Evolutionary conservation across 2,113 vertebrate genomes (phyloP), one percentile per base, ranked within the genome.

Genomic region (Centropristis striata): DNA sequence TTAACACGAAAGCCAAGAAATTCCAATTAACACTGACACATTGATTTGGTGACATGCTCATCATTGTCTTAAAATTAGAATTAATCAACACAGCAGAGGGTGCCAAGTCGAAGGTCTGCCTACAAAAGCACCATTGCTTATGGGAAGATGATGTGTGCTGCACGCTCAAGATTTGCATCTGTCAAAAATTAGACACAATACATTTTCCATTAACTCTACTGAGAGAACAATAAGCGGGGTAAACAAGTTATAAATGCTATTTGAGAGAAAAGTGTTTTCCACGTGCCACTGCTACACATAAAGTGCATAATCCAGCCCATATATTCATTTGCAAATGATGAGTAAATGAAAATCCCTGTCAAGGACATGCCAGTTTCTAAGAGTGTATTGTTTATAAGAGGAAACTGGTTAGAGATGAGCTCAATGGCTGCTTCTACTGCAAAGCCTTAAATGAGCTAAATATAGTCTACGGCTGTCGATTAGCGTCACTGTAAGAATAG

Each of bases 21-120:
- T 82, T 88, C 88, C 87, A 93, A 92, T 94, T 92, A 93, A 92
- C 86, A 92, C 80, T 82, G 75, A 88, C 86, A 81, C 71, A 85
- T 75, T 91, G 88, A 91, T 93, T 86, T 85, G 86, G 76, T 90
- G 82, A 86, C 81, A 85, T 61, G 83, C 78, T 75, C 76, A 81
- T 90, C 71, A 85, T 84, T 88, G 87, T 89, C 81, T 87, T 90
- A 83, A 92, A 93, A 92, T 90, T 84, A 90, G 78, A 91, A 90
- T 92, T 89, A 92, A 93, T 94, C 90, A 94, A 88, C 90, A 68
- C 70, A 3, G 72, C 32, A 28, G 55, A 77, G 71, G 80, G 66
- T 85, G 84, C 72, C 79, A 76, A 86, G 85, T 79, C 28, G 37
- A 84, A 85, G 80, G 78, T 81, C 71, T 84, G 60, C 46, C 46